These are phyloP conservation scores for Ammospiza caudacuta DNA, from an alignment of 2,113 vertebrate genomes.

Conservation along the genomic window DNA sequence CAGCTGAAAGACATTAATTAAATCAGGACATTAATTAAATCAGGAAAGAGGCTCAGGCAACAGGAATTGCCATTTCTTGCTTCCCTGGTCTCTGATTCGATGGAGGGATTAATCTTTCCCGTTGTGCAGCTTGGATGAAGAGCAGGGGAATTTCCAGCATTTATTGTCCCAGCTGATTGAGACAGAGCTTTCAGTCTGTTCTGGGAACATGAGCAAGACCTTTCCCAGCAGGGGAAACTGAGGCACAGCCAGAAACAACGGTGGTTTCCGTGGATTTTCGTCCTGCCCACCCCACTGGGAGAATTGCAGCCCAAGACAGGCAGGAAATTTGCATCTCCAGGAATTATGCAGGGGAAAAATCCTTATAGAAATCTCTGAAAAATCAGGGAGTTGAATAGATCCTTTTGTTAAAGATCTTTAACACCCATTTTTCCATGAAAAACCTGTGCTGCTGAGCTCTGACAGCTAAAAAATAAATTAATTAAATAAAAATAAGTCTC, in stretches of 20 bases:
- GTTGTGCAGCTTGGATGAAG: neutral
- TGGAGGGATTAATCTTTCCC: neutral
- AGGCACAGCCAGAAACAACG: neutral
- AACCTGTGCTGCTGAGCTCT: neutral
- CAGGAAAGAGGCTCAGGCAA: neutral
- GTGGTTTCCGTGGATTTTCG: neutral
- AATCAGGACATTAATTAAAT: neutral
- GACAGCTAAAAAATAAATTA: neutral
- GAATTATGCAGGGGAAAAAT: neutral
- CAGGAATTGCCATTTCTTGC: neutral
- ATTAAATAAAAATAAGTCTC: neutral
- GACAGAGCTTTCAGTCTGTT: neutral
- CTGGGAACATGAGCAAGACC: neutral
- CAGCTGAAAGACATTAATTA: fast-evolving
- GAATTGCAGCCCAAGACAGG: neutral
- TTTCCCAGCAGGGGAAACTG: neutral
- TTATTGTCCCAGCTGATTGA: neutral
- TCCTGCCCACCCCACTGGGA: fast-evolving
- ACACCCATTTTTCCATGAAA: neutral
- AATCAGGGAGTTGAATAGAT: neutral
- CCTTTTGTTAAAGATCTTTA: neutral
- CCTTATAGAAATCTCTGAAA: neutral
- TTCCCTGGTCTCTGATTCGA: neutral
- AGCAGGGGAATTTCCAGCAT: neutral
- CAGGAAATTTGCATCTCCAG: neutral